phyloP scores from a whole-genome alignment of 1,140 invertebrate species.

The Ladona fulva region DNA sequence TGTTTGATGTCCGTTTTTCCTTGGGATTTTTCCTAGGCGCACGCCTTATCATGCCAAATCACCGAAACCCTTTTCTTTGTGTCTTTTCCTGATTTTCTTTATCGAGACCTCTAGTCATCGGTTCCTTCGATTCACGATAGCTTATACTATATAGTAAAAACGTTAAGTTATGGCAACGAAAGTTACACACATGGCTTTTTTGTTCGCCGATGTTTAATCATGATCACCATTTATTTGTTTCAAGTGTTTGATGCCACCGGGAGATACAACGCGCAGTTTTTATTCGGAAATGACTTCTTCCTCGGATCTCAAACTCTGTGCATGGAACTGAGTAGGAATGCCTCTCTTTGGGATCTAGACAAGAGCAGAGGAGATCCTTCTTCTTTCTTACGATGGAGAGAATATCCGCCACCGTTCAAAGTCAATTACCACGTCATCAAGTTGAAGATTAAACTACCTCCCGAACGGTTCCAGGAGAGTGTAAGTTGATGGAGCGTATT shows the following conservation, averaged over 20 bases:
- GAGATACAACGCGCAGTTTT: constrained; percentile 65
- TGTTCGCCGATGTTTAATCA: too few relatives aligned
- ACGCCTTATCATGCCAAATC: too few relatives aligned
- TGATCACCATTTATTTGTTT: constrained; percentile 33
- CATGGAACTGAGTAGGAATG: constrained; percentile 37
- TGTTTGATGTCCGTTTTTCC: too few relatives aligned
- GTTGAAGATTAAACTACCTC: constrained; percentile 46
- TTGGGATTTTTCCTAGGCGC: too few relatives aligned
- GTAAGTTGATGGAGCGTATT: neutral
- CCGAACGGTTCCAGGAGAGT: neutral
- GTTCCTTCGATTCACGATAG: too few relatives aligned
- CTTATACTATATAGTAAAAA: too few relatives aligned
- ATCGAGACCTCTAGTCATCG: too few relatives aligned
- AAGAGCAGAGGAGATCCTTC: neutral
- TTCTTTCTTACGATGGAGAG: neutral
- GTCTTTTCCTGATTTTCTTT: too few relatives aligned
- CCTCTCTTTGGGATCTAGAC: neutral
- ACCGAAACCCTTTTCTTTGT: too few relatives aligned
- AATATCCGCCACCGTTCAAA: constrained; percentile 44
- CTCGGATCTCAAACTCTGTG: constrained; percentile 61
- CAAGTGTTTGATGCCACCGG: constrained; percentile 71
- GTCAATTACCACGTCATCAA: constrained; percentile 54
- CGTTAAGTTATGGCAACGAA: too few relatives aligned
- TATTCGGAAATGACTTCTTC: constrained; percentile 77
- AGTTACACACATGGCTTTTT: too few relatives aligned